Evolutionary conservation across 1,140 invertebrate genomes (phyloP), one percentile per base, ranked within the genome.

Genomic region (Radopholus similis): DNA sequence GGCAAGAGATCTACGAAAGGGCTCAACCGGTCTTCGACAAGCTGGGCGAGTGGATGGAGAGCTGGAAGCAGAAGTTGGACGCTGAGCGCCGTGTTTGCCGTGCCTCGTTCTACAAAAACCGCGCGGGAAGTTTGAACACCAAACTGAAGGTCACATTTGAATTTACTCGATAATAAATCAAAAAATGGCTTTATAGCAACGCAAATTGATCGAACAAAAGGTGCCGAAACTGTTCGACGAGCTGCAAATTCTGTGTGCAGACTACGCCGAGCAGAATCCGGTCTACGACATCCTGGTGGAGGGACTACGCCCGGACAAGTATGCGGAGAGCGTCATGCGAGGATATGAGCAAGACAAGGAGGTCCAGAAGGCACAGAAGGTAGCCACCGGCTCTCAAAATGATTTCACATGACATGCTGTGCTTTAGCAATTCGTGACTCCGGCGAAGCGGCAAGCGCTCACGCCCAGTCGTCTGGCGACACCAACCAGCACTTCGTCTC

Each of bases 71-170:
- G 34, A 66, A 66, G 21, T 30, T 66, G 26, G 56, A 59, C n/a
- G 34, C 54, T 18, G 64, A 66, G 23, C 23, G 54, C 6, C 51
- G 54, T 13, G 64, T 55, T 2, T 66, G 64, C 15, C 64, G 64
- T 30, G 64, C 64, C 5, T 66, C 64, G 8, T 66, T 66, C 18
- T 66, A 66, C 18, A 66, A 64, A 23, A 66, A 66, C 35, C 49
- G 64, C 13, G 64, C 40, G 6, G 64, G 64, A 9, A 47, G 30
- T 28, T 28, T 66, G 13, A 47, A 26, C 59, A 34, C 40, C 4
- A 62, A 37, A n/a, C 56, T 66, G n/a, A 47, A 59, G 37, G 64
- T 66, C 34, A 26, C 34, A 2, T 55, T 42, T n/a, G 21, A 30
- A 11, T 54, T 47, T 11, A 1, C 26, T 13, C 23, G n/a, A 35